A percentile compares a stretch with the other conserved stretches of the same genome.
These are phyloP conservation scores for Laupala kohalensis DNA, from an alignment of 1,140 invertebrate genomes.

Conservation along the genomic window DNA sequence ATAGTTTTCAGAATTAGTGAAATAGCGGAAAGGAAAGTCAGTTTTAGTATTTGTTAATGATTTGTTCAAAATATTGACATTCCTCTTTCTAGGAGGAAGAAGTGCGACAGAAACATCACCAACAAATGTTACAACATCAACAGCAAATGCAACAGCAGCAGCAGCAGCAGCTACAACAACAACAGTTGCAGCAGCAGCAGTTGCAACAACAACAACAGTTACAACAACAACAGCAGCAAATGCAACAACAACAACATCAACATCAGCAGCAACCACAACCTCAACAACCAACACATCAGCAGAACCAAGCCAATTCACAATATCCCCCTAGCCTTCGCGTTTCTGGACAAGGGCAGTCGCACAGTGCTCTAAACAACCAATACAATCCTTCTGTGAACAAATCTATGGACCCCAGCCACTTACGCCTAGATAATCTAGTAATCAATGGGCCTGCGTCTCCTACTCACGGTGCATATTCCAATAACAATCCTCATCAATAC, in stretches of 20 bases:
- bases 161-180: conserved; percentile 12
- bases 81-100: conserved; percentile 30
- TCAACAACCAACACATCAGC: conserved; percentile 23
- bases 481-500: conserved; percentile 10
- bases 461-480: background rate
- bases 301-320: background rate
- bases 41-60: background rate
- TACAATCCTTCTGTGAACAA: conserved; percentile 2
- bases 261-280: background rate
- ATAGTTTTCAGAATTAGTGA: background rate
- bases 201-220: conserved; percentile 24
- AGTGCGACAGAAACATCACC: conserved; percentile 27
- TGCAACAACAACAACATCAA: conserved; percentile 5
- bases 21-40: background rate
- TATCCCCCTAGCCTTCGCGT: background rate
- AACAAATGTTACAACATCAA: conserved; percentile 20
- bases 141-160: conserved; percentile 24
- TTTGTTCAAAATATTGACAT: background rate
- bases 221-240: conserved; percentile 22
- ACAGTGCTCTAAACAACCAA: background rate
- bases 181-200: conserved; percentile 16
- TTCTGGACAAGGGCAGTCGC: background rate
- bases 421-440: conserved; percentile 39
- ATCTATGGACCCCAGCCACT: conserved; percentile 10
- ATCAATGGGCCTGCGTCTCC: conserved; percentile 30